Percentiles rank a stretch among this genome's conserved stretches.
phyloP scores from a whole-genome alignment of 1,140 invertebrate species.

The Piezodorus guildinii region DNA sequence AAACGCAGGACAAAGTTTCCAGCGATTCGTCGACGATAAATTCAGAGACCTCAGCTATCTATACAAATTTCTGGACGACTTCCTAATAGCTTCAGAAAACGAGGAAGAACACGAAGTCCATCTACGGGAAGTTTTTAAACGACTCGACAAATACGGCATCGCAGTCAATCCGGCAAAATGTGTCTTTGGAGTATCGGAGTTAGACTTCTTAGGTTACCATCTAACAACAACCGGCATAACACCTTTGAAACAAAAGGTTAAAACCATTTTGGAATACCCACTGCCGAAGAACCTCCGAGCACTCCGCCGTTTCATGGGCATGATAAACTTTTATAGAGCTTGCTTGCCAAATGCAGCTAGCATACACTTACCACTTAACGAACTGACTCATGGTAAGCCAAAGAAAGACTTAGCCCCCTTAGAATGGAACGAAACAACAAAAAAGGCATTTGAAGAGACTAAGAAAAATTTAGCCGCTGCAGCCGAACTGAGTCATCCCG shows the following conservation, averaged over 20 bases:
- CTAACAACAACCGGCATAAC: neutral
- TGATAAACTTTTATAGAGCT: conserved; percentile 34
- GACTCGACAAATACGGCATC: no score
- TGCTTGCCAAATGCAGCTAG: conserved; percentile 29
- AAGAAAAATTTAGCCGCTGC: neutral
- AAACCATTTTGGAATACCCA: conserved; percentile 12
- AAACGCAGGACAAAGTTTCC: neutral
- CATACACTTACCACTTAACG: no score
- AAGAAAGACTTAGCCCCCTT: neutral
- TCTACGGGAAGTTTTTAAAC: no score
- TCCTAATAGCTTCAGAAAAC: no score
- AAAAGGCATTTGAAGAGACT: neutral
- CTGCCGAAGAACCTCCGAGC: conserved; percentile 7
- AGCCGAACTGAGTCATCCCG: neutral
- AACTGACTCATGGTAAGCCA: no score
- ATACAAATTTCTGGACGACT: neutral
- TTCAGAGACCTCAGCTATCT: neutral
- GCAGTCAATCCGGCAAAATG: no score
- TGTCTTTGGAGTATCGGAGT: no score
- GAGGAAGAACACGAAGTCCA: no score
- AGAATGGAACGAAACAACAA: neutral
- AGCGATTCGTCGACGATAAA: neutral
- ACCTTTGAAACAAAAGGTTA: conserved; percentile 15
- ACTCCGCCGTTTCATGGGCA: conserved; percentile 34
- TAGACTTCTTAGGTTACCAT: no score